Conservation (phyloP, 2,113 vertebrate species). For the Dicaeum eximium region DNA sequence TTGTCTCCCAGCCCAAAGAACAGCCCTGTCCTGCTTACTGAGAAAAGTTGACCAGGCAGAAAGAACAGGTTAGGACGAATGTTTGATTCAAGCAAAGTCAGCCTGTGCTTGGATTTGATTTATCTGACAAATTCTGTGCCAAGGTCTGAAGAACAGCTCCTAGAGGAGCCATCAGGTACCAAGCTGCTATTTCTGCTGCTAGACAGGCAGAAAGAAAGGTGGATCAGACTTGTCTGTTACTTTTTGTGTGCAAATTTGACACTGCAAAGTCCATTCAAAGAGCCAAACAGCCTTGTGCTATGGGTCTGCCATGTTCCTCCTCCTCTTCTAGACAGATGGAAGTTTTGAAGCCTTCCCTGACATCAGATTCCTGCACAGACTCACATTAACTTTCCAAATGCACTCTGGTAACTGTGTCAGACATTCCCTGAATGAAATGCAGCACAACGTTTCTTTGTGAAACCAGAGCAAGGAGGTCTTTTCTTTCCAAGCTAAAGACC, state of each 20-base stretch:
- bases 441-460: background rate
- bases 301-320: background rate
- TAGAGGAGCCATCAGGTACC: background rate
- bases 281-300: background rate
- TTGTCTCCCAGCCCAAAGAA: background rate
- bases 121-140: background rate
- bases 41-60: background rate
- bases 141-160: background rate
- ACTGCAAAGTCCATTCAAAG: background rate
- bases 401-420: background rate
- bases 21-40: background rate
- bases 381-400: accelerated
- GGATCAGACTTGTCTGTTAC: background rate
- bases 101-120: background rate
- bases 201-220: background rate
- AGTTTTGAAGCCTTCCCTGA: background rate
- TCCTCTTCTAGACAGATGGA: background rate
- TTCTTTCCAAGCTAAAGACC: background rate
- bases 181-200: background rate
- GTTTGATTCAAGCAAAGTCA: background rate
- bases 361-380: background rate
- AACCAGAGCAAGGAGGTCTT: background rate
- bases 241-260: background rate
- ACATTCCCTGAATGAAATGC: background rate
- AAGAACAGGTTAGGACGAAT: background rate